Conservation (phyloP, 2,797 vertebrate genomes). For the Galagoides demidoff region DNA sequence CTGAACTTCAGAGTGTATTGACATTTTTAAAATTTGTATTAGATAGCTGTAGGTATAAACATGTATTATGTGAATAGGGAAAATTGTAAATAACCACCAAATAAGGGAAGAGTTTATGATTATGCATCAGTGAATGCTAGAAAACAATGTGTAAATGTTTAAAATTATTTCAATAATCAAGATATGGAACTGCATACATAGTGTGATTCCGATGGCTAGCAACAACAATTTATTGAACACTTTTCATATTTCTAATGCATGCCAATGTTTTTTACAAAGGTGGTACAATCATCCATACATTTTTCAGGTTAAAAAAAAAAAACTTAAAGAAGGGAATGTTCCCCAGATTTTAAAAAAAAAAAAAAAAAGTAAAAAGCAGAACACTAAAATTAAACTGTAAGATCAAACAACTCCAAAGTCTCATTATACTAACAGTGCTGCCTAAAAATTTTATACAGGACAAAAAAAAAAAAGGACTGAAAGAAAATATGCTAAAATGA, state of each 20-base stretch:
- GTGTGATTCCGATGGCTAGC: neutral
- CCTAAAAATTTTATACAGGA: neutral
- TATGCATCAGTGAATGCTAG: neutral
- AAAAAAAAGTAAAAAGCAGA: neutral
- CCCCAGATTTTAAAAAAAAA: neutral
- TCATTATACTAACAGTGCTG: neutral
- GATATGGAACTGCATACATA: neutral
- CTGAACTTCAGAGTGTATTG: neutral
- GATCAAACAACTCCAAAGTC: neutral
- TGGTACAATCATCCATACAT: neutral
- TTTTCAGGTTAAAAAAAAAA: conserved; percentile 21
- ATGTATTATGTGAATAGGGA: neutral
- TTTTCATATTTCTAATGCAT: neutral
- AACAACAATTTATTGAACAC: neutral
- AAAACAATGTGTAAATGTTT: neutral
- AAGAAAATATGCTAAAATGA: neutral
- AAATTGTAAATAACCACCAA: conserved; percentile 30
- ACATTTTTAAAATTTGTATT: conserved; percentile 15
- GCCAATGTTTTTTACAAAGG: neutral
- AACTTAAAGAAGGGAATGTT: neutral
- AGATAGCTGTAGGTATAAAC: neutral
- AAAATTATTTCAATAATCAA: conserved; percentile 34
- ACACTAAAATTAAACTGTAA: neutral
- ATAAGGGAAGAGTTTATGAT: neutral
- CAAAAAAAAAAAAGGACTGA: neutral